These are phyloP conservation scores for Acinonyx jubatus DNA, from an alignment of 2,113 vertebrate species.

Conservation along the genomic window DNA sequence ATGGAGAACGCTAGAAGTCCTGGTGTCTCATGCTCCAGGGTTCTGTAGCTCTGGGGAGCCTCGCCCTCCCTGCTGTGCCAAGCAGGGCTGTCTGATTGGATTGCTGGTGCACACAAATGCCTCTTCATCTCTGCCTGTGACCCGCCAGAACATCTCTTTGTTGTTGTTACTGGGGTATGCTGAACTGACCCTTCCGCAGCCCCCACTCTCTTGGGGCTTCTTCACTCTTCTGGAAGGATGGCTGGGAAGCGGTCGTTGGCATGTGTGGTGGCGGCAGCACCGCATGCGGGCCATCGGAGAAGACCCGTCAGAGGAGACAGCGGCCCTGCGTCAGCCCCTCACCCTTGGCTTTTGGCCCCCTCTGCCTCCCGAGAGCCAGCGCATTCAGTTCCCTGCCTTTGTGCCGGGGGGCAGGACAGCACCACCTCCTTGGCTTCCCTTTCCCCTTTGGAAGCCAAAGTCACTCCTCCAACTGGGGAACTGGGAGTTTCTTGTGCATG, in stretches of 20 bases:
- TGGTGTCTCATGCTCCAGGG: neutral
- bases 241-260: constrained; percentile 9
- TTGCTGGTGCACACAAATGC: neutral
- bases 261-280: fast-evolving
- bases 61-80: neutral
- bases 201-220: constrained; percentile 19
- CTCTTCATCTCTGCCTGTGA: neutral
- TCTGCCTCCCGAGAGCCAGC: neutral
- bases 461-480: neutral
- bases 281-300: neutral
- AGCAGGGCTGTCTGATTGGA: neutral
- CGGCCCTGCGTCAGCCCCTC: constrained; percentile 17
- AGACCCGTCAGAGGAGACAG: neutral
- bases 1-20: neutral
- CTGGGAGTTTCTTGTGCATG: neutral
- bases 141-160: neutral
- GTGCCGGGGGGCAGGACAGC: neutral
- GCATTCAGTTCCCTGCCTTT: neutral
- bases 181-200: neutral
- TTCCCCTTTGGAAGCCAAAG: constrained; percentile 42
- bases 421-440: constrained; percentile 56
- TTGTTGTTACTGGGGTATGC: constrained; percentile 17
- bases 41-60: neutral
- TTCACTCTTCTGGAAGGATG: constrained; percentile 7
- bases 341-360: neutral